Conservation (phyloP, 2,797 vertebrate genomes). For the Coranthus polyacanthus region DNA sequence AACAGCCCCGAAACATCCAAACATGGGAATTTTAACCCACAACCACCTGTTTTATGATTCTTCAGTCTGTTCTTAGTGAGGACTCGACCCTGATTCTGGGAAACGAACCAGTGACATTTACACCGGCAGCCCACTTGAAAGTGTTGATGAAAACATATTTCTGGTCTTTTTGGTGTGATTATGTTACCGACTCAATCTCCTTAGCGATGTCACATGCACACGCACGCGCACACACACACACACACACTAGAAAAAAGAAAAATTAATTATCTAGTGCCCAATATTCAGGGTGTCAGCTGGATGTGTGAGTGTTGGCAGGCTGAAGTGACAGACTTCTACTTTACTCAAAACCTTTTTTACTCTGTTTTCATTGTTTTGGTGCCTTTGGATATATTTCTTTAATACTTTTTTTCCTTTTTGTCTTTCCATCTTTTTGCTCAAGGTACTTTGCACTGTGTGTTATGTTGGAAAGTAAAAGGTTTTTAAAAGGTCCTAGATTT, state of each 20-base stretch:
- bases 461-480: conserved; percentile 9
- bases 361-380: conserved; percentile 32
- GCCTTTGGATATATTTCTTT: conserved; percentile 12
- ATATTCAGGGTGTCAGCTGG: conserved; percentile 63
- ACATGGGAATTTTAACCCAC: conserved; percentile 10
- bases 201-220: neutral
- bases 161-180: conserved; percentile 37
- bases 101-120: conserved; percentile 51
- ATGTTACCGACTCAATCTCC: conserved; percentile 44
- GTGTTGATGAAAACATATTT: conserved; percentile 53
- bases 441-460: neutral
- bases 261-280: conserved; percentile 71
- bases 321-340: conserved; percentile 45
- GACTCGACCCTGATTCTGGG: conserved; percentile 54
- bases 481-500: no score
- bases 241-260: conserved; percentile 46
- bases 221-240: conserved; percentile 17
- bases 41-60: conserved; percentile 23
- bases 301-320: conserved; percentile 81
- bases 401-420: conserved; percentile 18
- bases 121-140: conserved; percentile 27
- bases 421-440: conserved; percentile 6
- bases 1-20: conserved; percentile 13
- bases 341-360: conserved; percentile 28
- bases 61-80: conserved; percentile 10